Base-by-base conservation (phyloP, 2,113 vertebrate genomes). In the Neolamprologus tretocephalus region DNA sequence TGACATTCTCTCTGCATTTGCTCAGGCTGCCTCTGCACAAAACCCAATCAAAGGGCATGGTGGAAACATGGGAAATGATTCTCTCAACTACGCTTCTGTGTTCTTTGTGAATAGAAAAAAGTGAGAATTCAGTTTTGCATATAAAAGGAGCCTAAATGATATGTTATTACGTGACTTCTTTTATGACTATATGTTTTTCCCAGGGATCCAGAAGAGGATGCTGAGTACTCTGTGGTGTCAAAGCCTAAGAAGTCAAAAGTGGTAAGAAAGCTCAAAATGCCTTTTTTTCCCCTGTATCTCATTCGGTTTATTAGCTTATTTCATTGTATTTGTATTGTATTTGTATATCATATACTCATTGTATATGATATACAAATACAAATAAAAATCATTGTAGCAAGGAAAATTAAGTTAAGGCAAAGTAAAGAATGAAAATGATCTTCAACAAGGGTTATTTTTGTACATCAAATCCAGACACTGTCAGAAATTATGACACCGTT, bases 41-140 rank as follows among this genome's bases (percentile, higher is more conserved):
- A 66, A 51, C 7, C 73, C 89, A 54, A 12, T 7, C 14, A 78
- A 17, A 81, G 37, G n/a, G n/a, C 37, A 87, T 40, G 55, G 26
- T n/a, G 86, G 53, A 86, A 7, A 49, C 6, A 42, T 8, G 13
- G 16, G 11, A 19, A 71, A 83, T 1, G 80, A 87, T 19, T 54
- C 83, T 8, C 73, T 95, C n/a, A 93, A 90, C 88, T 95, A 95
- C 6, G 83, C 80, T 9, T 90, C 84, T 57, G 19, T 95, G 26
- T 40, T 93, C 14, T 94, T 95, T 78, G 47, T 4, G 28, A 61
- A 88, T 17, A 57, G 57, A 28, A 16, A 87, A 54, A 82, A 49
- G 91, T 94, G 19, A 92, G 91, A 83, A n/a, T 87, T 51, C 12
- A 2, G 2, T 37, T 80, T 57, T 51, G 31, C 10, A 28, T 63